Conservation (phyloP, 1,140 invertebrate species). For the Aphidius ervi region DNA sequence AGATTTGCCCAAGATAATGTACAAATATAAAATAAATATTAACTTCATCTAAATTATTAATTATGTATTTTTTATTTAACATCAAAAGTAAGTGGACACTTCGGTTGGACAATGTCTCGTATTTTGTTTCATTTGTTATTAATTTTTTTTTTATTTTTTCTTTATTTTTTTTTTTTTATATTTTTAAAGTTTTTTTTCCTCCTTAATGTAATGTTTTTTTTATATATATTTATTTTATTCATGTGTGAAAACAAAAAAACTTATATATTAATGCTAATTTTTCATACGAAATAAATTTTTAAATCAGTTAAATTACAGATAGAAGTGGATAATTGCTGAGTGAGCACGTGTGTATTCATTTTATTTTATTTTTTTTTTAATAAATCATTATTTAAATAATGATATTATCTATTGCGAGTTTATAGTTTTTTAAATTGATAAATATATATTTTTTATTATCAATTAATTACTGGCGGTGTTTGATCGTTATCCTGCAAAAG, state of each 20-base stretch:
- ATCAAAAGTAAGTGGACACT: constrained; percentile 53
- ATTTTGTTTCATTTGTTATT: constrained; percentile 33
- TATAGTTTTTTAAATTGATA: neutral
- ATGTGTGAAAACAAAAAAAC: constrained; percentile 46
- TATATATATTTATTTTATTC: neutral
- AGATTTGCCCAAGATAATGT: constrained; percentile 27
- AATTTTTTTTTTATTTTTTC: constrained; percentile 38
- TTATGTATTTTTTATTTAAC: constrained; percentile 54
- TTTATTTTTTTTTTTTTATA: constrained; percentile 10
- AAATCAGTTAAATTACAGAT: constrained; percentile 39
- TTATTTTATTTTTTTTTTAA: constrained; percentile 18
- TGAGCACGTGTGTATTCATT: constrained; percentile 23
- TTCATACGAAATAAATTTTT: constrained; percentile 42
- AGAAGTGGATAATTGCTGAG: constrained; percentile 31
- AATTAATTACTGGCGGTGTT: neutral
- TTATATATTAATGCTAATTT: constrained; percentile 41
- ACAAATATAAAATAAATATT: neutral
- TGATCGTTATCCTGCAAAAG: constrained; percentile 5
- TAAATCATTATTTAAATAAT: constrained; percentile 6
- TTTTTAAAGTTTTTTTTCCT: constrained; percentile 36
- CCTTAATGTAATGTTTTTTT: constrained; percentile 18
- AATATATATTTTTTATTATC: neutral
- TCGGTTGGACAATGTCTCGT: constrained; percentile 51
- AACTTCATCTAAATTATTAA: constrained; percentile 35
- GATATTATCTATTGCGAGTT: constrained; percentile 10